Conservation (phyloP, 2,113 vertebrate species). For the Rhabdornis inornatus region DNA sequence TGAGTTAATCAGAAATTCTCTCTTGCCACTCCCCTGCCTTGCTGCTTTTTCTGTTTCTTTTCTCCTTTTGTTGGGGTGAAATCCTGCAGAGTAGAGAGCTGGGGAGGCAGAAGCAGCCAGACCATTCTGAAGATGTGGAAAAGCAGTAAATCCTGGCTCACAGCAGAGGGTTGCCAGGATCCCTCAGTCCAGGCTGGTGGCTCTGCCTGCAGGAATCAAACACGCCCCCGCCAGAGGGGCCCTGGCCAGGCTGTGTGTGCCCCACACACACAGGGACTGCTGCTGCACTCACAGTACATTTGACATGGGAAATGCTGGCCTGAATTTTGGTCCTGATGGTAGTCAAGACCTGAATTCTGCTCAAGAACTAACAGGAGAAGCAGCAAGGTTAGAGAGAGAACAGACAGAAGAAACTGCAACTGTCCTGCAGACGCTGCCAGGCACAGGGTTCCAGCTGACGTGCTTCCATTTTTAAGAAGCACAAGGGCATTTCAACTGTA, state of each 20-base stretch:
- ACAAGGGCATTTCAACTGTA: neutral
- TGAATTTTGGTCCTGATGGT: neutral
- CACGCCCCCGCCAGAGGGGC: fast-evolving
- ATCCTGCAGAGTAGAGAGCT: neutral
- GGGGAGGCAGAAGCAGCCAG: neutral
- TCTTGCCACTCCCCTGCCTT: neutral
- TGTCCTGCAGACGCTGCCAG: neutral
- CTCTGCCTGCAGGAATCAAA: neutral
- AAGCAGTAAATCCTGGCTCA: neutral
- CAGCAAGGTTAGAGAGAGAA: neutral
- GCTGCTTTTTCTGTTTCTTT: neutral
- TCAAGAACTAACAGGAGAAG: neutral
- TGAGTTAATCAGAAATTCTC: neutral
- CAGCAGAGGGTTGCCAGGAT: neutral
- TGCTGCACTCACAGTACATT: fast-evolving
- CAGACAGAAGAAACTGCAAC: neutral
- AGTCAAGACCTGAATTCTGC: neutral
- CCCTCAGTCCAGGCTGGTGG: neutral
- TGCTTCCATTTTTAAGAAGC: neutral
- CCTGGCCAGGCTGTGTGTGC: neutral
- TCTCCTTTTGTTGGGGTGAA: neutral
- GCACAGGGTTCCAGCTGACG: neutral
- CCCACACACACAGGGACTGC: neutral
- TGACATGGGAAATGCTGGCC: neutral
- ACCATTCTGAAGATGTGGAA: neutral